Evolutionary conservation across 2,888 invertebrate species (phyloP), one percentile per base, ranked within the genome.

Genomic region (Halictus quadricinctus): DNA sequence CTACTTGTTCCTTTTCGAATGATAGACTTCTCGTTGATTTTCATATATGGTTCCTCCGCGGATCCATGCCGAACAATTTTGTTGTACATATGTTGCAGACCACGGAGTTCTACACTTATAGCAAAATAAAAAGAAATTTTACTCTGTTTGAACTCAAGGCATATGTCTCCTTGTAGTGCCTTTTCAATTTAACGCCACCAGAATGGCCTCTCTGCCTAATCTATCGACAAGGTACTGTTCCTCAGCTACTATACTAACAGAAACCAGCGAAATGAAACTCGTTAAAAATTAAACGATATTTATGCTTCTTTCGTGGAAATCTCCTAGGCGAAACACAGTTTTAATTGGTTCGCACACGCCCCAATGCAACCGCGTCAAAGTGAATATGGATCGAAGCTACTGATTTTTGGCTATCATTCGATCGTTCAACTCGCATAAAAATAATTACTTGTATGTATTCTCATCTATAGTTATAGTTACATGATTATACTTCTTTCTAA

Each of bases 401-500:
- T 75, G 70, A 77, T 69, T 69, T 72, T 83, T 83, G 72, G 66
- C 79, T 84, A 76, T 73, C 77, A 46, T 84, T 79, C 77, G 79
- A 86, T 78, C 80, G 73, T 77, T 81, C 72, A 64, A 79, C 77
- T 83, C 79, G 79, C 86, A 88, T 88, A 88, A 88, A 86, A 88
- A 87, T 86, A 86, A 89, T 85, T 86, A 87, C 85, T 85, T 88
- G 87, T 79, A 84, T 81, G 73, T 89, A 90, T 86, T 82, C 70
- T 89, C 79, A 64, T 84, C 86, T 85, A 88, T 82, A 76, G 84
- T 88, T 87, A 50, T 18, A 89, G 91, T 91, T 86, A 90, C 88
- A 90, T 76, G 88, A 86, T 90, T 85, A 90, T 89, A 90, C 87
- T 87, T 88, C 84, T 91, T 88, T 81, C 89, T 91, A 93, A 91